Percentiles rank a stretch among this genome's conserved stretches.
phyloP scores from a whole-genome alignment of 2,113 vertebrate genomes.

The Syngnathus typhle region DNA sequence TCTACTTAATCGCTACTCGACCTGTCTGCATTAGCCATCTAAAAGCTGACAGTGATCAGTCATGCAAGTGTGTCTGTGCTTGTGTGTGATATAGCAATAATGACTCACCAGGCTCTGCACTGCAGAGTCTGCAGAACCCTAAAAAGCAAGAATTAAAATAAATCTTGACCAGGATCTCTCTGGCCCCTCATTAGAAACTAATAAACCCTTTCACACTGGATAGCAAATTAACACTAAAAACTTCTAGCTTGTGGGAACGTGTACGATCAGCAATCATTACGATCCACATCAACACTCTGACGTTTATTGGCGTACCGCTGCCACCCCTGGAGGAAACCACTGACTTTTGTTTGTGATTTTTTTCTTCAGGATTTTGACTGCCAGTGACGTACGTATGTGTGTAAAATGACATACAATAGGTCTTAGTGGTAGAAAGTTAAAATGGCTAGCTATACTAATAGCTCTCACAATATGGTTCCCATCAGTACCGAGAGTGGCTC shows the following conservation, averaged over 20 bases:
- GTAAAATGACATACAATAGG: slow-evolving; percentile 14
- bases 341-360: not conserved
- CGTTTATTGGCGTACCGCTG: not conserved
- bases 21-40: not conserved
- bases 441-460: slow-evolving; percentile 24
- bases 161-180: not conserved
- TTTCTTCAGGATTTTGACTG: not conserved
- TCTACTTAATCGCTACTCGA: not conserved
- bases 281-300: not conserved
- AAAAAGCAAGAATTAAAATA: not conserved
- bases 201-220: slow-evolving; percentile 3
- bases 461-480: slow-evolving; percentile 56
- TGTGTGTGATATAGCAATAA: not conserved
- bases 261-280: slow-evolving; percentile 5
- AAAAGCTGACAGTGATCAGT: not conserved
- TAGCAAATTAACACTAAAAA: not conserved
- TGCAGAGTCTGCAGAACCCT: not conserved
- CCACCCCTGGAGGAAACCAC: slow-evolving; percentile 2
- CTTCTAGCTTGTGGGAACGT: not conserved
- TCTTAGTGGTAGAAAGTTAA: slow-evolving; percentile 18
- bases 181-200: not conserved
- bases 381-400: not conserved
- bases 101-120: slow-evolving; percentile 1
- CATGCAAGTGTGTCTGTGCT: not conserved
- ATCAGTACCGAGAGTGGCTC: slow-evolving; percentile 38